Evolutionary conservation across 1,140 invertebrate genomes (phyloP).

Genomic region (Parasteatoda tepidariorum): DNA sequence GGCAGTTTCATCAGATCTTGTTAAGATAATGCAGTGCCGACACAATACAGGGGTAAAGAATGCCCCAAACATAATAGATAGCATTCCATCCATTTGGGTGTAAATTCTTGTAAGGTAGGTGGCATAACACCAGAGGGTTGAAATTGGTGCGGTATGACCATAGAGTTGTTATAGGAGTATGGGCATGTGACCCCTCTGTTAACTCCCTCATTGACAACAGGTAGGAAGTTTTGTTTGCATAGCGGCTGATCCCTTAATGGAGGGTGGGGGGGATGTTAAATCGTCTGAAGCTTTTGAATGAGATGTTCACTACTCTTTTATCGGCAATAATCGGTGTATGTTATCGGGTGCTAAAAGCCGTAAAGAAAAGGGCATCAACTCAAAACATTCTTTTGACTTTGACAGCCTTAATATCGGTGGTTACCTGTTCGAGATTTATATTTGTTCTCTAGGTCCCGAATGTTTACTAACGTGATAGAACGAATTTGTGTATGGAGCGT

Average conservation of each 20-base stretch:
- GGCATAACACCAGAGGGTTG: neutral
- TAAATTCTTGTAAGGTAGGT: constrained; percentile 2
- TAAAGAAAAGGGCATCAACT: neutral
- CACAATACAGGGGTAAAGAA: neutral
- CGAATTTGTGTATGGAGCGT: too few relatives aligned
- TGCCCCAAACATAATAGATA: neutral
- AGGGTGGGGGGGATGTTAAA: neutral
- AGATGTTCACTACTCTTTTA: neutral
- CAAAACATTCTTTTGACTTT: too few relatives aligned
- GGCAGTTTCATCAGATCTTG: neutral
- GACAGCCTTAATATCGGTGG: neutral
- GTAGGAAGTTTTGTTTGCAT: neutral
- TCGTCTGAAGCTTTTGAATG: neutral
- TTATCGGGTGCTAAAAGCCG: neutral
- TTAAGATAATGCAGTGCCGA: neutral
- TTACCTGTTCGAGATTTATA: too few relatives aligned
- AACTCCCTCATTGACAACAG: neutral
- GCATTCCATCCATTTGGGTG: neutral
- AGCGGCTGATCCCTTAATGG: too few relatives aligned
- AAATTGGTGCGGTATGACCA: neutral
- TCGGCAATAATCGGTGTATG: neutral
- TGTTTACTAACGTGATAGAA: too few relatives aligned
- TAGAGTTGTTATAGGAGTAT: too few relatives aligned
- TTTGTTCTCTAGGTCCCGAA: too few relatives aligned
- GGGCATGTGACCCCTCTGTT: neutral